Evolutionary conservation across 2,113 vertebrate genomes (phyloP), one percentile per base, ranked within the genome.

Genomic region (Myiagra hebetior): DNA sequence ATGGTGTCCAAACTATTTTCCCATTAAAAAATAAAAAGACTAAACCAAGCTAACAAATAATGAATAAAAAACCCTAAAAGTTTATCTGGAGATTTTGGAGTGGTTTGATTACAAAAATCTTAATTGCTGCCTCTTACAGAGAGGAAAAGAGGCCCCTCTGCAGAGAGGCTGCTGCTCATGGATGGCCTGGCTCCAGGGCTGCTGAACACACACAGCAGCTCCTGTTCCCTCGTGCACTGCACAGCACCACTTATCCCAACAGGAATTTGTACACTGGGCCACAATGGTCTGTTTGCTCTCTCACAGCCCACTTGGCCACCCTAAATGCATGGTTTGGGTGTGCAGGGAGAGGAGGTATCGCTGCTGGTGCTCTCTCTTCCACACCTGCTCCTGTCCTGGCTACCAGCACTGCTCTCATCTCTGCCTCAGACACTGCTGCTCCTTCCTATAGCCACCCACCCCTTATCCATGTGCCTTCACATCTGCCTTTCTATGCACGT

Each of bases 291-390:
- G 56, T 91, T 94, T 91, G 78, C 74, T 91, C 73, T 65, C 63
- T 62, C 76, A 72, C 33, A 75, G 77, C 39, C 85, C 92, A 68
- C 92, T 95, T 85, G 86, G 87, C 80, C 85, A 50, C 52, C 91
- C 67, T 44, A 27, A 93, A 88, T 35, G 95, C 5, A 41, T 47
- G 68, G 62, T 85, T 87, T 1, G 52, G 75, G 79, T 79, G 83
- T 3, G 4, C 76, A 72, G 74, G 11, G 78, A 92, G 69, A 91
- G 75, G 22, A 75, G 22, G 65, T 11, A 44, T 72, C 44, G 67
- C 91, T 81, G 85, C 63, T 91, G 28, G 26, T 94, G 91, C 85
- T 76, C 28, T 59, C 52, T 30, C 28, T 86, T 72, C 2, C 0
- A 84, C 93, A 94, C 90, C 90, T 96, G 80, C 67, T 93, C 41